Conservation (phyloP, 2,888 invertebrate genomes). For the Drosophila borealis region DNA sequence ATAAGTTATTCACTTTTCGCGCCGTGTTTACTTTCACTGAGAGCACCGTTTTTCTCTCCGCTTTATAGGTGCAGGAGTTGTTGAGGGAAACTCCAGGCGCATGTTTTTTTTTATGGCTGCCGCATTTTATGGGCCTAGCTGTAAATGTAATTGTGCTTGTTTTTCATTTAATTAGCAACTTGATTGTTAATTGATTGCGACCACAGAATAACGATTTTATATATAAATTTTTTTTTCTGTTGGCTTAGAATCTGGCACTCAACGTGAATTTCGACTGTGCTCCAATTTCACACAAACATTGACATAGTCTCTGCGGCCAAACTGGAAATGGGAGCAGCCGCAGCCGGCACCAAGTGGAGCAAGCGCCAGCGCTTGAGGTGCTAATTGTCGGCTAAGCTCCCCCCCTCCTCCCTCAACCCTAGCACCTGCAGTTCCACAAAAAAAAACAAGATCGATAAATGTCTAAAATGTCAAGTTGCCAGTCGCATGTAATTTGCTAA, state of each 20-base stretch:
- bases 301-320: slow-evolving; percentile 58
- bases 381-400: slow-evolving; percentile 53
- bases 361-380: slow-evolving; percentile 50
- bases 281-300: slow-evolving; percentile 61
- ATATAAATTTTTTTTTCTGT: not conserved
- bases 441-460: too few relatives aligned
- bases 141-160: slow-evolving; percentile 33
- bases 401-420: not conserved
- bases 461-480: slow-evolving; percentile 40
- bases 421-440: too few relatives aligned
- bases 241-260: slow-evolving; percentile 37
- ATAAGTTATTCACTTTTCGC: slow-evolving; percentile 55
- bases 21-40: slow-evolving; percentile 59
- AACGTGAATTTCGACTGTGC: slow-evolving; percentile 18
- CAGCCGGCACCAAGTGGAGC: slow-evolving; percentile 39
- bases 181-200: slow-evolving; percentile 68
- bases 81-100: not conserved
- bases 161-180: slow-evolving; percentile 70
- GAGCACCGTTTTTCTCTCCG: not conserved
- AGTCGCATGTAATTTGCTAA: slow-evolving; percentile 37
- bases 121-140: slow-evolving; percentile 14
- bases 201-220: slow-evolving; percentile 36
- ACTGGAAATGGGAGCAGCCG: slow-evolving; percentile 36
- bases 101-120: too few relatives aligned
- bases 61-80: slow-evolving; percentile 27